Base-by-base conservation (phyloP, 2,113 vertebrate genomes). In the Aldabrachelys gigantea region DNA sequence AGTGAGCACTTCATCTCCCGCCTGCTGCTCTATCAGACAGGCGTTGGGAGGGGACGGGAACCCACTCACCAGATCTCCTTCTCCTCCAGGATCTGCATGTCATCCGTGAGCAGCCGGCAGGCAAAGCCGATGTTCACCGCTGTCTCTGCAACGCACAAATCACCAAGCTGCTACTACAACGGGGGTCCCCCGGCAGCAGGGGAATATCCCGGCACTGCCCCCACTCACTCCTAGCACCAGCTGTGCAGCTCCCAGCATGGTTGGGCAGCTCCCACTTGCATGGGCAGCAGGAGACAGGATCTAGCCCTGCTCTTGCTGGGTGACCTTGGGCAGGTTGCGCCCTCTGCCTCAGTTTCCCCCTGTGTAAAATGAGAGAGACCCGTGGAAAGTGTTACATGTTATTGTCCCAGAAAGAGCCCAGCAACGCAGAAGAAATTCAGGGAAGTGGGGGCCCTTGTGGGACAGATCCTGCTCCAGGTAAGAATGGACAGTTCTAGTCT, bases 71-170 rank as follows among this genome's bases (percentile, higher is more conserved):
- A 96, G 85, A 99, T 98, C 90, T 99, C 98, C 38, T 98, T 97
- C 95, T 99, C 99, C 94, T 99, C 98, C 97, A 99, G 91, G 80
- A 99, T 98, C 88, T 96, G 95, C 97, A 98, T 99, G 79, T 98
- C 98, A 0, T 99, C 98, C 0, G 99, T 98, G 92, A 99, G 98
- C 86, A 99, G 98, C 91, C 97, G 98, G 93, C 99, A 99, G 0
- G 99, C 98, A 7, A 99, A 99, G 69, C 99, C 99, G 1, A 99
- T 98, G 94, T 99, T 99, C 92, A 99, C 97, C 0, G 99, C 99
- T 0, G 99, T 99, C 97, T 99, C 99, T 99, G 96, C 69, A 93
- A 96, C 87, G 7, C 29, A 53, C 1, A 4, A 35, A 8, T 19
- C 31, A 69, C 54, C 12, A 35, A 29, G 14, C 49, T 38, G 62